These are phyloP conservation scores for Ormyrus labotus DNA, from an alignment of 2,888 invertebrate species.

Conservation along the genomic window DNA sequence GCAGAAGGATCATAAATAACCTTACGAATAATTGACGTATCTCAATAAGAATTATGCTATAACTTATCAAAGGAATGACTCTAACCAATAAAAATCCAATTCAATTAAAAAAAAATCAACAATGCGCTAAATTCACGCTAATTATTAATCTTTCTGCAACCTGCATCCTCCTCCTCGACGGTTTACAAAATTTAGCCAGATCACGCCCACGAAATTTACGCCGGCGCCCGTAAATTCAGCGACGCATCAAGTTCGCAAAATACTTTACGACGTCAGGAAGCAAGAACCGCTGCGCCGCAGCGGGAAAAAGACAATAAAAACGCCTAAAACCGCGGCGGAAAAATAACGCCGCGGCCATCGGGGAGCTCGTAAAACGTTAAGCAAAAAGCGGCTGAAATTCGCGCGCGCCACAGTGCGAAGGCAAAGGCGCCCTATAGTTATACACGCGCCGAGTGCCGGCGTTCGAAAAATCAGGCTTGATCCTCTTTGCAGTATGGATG, in stretches of 20 bases:
- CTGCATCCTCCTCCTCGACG: too few relatives aligned
- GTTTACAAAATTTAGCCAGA: too few relatives aligned
- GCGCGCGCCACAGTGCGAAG: slow-evolving; percentile 9
- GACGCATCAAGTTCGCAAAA: slow-evolving; percentile 25
- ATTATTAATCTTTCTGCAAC: too few relatives aligned
- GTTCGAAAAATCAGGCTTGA: slow-evolving; percentile 42
- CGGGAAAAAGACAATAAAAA: not conserved
- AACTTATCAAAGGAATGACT: too few relatives aligned
- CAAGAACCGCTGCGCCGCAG: not conserved
- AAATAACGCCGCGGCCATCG: not conserved
- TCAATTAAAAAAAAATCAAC: too few relatives aligned
- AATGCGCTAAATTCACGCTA: too few relatives aligned
- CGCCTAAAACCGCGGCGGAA: too few relatives aligned
- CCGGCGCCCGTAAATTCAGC: slow-evolving; percentile 20
- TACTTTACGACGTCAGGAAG: slow-evolving; percentile 13
- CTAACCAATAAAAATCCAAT: too few relatives aligned
- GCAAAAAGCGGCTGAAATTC: slow-evolving; percentile 8
- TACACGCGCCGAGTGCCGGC: not conserved
- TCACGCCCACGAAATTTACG: not conserved
- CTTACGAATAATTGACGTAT: too few relatives aligned
- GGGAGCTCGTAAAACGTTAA: slow-evolving; percentile 27
- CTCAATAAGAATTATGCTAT: too few relatives aligned
- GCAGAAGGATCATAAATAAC: too few relatives aligned
- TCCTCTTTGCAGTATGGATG: not conserved
- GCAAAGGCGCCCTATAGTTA: slow-evolving; percentile 4